Conservation (phyloP, 2,797 vertebrate genomes). For the Leucoraja ocellata region DNA sequence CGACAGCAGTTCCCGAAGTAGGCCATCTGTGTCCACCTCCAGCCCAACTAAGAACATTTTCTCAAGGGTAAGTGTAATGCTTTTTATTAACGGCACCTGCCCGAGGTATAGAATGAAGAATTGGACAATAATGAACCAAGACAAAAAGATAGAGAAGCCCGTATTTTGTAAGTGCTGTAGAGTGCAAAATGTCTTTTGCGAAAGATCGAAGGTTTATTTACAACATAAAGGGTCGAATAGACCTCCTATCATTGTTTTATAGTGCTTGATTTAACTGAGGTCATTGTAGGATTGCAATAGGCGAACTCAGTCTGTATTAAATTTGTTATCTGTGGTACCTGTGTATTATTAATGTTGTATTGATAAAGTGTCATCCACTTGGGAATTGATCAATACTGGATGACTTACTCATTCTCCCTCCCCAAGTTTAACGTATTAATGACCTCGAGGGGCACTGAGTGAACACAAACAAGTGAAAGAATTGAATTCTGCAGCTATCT, state of each 20-base stretch:
- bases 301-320: constrained; percentile 34
- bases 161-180: not conserved
- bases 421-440: constrained; percentile 35
- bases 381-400: constrained; percentile 38
- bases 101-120: not conserved
- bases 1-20: not conserved
- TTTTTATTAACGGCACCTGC: not conserved
- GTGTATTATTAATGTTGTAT: constrained; percentile 37
- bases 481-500: constrained; percentile 38
- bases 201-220: not conserved
- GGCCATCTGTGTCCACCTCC: not conserved
- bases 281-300: constrained; percentile 11
- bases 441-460: constrained; percentile 31
- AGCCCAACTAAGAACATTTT: not conserved
- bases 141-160: not conserved
- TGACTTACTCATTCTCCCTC: constrained; percentile 38
- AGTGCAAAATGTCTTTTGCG: not conserved
- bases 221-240: not conserved
- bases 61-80: not conserved
- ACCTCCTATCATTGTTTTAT: constrained; percentile 18
- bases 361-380: constrained; percentile 38
- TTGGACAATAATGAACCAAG: not conserved
- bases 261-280: constrained; percentile 32
- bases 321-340: constrained; percentile 35
- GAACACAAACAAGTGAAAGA: constrained; percentile 39